A percentile compares a stretch with the other conserved stretches of the same genome.
These are phyloP conservation scores for Ferdinandea cuprea DNA, from an alignment of 2,888 invertebrate species.

Conservation along the genomic window DNA sequence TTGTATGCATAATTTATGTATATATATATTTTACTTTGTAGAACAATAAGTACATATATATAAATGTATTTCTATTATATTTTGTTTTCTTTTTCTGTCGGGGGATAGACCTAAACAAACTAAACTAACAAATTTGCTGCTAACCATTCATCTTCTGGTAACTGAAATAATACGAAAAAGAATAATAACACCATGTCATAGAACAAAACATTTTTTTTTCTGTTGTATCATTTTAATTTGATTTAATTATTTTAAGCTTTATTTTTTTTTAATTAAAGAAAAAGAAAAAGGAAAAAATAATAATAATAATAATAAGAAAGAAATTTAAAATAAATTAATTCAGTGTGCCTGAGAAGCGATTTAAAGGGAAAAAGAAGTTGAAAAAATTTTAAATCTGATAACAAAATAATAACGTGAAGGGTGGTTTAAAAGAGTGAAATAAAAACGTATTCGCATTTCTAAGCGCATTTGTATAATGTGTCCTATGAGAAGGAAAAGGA, in stretches of 20 bases:
- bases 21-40: conserved; percentile 49
- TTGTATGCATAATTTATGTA: conserved; percentile 62
- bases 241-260: neutral
- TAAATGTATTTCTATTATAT: conserved; percentile 48
- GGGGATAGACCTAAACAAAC: conserved; percentile 75
- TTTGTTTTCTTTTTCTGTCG: conserved; percentile 36
- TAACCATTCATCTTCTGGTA: conserved; percentile 95
- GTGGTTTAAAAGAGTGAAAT: conserved; percentile 9
- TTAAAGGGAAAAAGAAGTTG: conserved; percentile 11
- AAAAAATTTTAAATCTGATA: conserved; percentile 27
- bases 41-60: conserved; percentile 50
- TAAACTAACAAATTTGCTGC: conserved; percentile 94
- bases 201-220: conserved; percentile 49
- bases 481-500: neutral
- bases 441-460: conserved; percentile 7
- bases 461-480: conserved; percentile 24
- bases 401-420: conserved; percentile 16
- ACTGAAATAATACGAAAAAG: conserved; percentile 85
- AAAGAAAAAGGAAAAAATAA: neutral
- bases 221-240: conserved; percentile 41
- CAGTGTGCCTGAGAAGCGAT: conserved; percentile 58
- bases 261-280: no score
- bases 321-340: conserved; percentile 12
- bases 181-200: conserved; percentile 72
- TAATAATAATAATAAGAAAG: conserved; percentile 19